Evolutionary conservation across 1,140 invertebrate genomes (phyloP).

Genomic region (Saxidomus purpurata): DNA sequence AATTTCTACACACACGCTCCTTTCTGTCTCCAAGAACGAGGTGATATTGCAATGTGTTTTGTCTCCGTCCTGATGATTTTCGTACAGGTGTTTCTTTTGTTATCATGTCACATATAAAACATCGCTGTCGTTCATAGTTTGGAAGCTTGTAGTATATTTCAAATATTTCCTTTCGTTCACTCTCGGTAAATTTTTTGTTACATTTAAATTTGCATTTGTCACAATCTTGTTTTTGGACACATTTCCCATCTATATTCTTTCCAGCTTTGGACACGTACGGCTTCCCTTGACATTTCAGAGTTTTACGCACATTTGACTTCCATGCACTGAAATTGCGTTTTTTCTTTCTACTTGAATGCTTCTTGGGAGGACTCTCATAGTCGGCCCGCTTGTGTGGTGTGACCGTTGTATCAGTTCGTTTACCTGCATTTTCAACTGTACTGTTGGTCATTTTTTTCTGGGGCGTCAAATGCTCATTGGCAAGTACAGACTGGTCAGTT

Average conservation of each 20-base stretch:
- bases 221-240: neutral
- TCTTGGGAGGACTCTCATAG: conserved; percentile 30
- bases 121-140: conserved; percentile 22
- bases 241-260: neutral
- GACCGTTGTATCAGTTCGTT: neutral
- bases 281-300: neutral
- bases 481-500: too few relatives aligned
- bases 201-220: conserved; percentile 20
- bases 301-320: conserved; percentile 39
- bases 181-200: neutral
- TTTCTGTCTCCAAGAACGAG: neutral
- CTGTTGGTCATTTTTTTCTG: too few relatives aligned
- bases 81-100: neutral
- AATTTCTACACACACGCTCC: neutral
- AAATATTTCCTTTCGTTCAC: conserved; percentile 15
- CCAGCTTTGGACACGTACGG: neutral
- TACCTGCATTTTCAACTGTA: too few relatives aligned
- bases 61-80: neutral
- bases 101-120: conserved; percentile 30
- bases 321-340: neutral
- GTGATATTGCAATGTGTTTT: neutral
- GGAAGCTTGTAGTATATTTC: neutral
- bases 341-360: conserved; percentile 19
- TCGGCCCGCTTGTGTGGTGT: conserved; percentile 28
- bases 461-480: too few relatives aligned